Evolutionary conservation across 2,888 invertebrate species (phyloP).

Genomic region (Pseudanteris insignis): DNA sequence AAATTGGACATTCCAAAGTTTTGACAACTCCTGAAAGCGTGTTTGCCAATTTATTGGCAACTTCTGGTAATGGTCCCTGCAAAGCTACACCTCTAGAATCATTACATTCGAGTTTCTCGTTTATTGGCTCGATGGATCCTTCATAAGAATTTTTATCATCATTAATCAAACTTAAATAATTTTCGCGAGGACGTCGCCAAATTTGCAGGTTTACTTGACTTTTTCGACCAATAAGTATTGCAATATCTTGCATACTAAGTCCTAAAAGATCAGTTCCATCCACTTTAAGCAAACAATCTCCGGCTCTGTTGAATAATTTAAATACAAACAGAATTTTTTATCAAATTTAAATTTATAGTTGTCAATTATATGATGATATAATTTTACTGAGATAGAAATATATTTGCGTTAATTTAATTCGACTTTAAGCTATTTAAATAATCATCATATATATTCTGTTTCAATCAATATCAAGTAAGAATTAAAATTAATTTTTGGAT

Average conservation of each 20-base stretch:
- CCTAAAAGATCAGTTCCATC: slow-evolving; percentile 71
- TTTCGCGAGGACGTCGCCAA: slow-evolving; percentile 52
- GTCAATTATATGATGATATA: too few relatives aligned
- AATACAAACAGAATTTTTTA: too few relatives aligned
- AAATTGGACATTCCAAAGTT: slow-evolving; percentile 72
- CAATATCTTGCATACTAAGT: slow-evolving; percentile 68
- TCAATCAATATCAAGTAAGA: too few relatives aligned
- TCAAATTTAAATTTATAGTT: too few relatives aligned
- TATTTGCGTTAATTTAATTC: too few relatives aligned
- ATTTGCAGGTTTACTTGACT: slow-evolving; percentile 54
- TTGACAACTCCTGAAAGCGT: slow-evolving; percentile 58
- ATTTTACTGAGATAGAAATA: too few relatives aligned
- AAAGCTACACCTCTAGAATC: slow-evolving; percentile 46
- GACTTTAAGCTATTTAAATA: too few relatives aligned
- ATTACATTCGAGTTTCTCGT: slow-evolving; percentile 4
- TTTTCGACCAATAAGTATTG: slow-evolving; percentile 58
- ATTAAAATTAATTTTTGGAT: too few relatives aligned
- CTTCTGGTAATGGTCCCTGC: slow-evolving; percentile 60
- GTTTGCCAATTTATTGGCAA: slow-evolving; percentile 57
- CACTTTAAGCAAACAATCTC: slow-evolving; percentile 78
- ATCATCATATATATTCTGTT: too few relatives aligned
- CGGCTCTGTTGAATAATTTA: slow-evolving; percentile 63
- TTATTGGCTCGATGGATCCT: slow-evolving; percentile 20
- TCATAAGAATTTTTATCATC: slow-evolving; percentile 13
- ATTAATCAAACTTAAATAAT: slow-evolving; percentile 19